Conservation (phyloP, 2,888 invertebrate genomes). For the Cephus rjabovi region DNA sequence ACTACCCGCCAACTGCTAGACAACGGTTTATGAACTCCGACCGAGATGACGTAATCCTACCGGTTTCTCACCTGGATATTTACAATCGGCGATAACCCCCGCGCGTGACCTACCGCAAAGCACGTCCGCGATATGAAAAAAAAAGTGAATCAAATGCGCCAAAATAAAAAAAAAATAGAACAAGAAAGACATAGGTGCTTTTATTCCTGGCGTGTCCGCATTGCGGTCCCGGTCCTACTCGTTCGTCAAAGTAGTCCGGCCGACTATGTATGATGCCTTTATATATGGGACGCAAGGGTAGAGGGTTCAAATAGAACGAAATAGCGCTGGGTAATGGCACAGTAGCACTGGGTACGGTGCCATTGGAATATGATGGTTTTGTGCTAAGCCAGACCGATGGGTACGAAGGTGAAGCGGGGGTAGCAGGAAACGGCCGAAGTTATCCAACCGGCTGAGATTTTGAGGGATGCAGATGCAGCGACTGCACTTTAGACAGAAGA, state of each 20-base stretch:
- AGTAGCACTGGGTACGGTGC: background rate
- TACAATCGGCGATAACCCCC: too few species aligned
- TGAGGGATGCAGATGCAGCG: constrained; percentile 29
- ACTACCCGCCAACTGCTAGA: constrained; percentile 51
- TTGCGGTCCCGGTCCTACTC: constrained; percentile 6
- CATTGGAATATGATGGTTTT: background rate
- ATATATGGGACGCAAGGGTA: background rate
- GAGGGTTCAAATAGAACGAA: background rate
- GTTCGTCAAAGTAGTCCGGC: background rate
- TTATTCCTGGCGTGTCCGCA: constrained; percentile 20
- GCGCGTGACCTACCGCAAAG: too few species aligned
- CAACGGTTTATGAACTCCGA: constrained; percentile 53
- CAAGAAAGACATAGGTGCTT: constrained; percentile 13
- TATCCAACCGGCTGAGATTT: constrained; percentile 8
- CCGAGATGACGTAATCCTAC: constrained; percentile 46
- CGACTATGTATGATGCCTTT: background rate
- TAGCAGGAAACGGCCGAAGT: background rate
- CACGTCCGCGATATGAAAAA: background rate
- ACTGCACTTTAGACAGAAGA: constrained; percentile 48
- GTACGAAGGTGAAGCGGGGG: background rate
- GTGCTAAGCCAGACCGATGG: background rate
- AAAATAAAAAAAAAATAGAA: background rate
- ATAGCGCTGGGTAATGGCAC: background rate
- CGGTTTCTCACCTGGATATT: constrained; percentile 7
- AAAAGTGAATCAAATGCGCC: background rate